A percentile compares a stretch with the other conserved stretches of the same genome.
Evolutionary conservation across 2,113 vertebrate species (phyloP).

Genomic region (Chaetodon trifascialis): DNA sequence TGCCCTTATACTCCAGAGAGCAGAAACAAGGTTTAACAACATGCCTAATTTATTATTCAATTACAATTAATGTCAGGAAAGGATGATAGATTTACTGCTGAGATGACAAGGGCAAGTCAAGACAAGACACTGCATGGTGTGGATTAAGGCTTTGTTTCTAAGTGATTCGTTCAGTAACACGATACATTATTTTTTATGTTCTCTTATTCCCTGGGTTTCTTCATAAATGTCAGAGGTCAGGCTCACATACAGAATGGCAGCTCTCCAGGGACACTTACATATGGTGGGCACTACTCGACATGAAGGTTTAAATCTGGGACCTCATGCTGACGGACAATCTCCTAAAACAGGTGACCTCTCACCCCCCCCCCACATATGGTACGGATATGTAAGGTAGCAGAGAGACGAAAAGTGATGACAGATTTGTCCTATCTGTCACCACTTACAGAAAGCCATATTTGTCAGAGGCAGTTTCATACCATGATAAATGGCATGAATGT

Average conservation of each 20-base stretch:
- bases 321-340: conserved; percentile 24
- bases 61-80: conserved; percentile 58
- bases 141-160: background rate
- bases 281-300: background rate
- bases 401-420: conserved; percentile 43
- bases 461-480: conserved; percentile 8
- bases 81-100: conserved; percentile 52
- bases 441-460: conserved; percentile 29
- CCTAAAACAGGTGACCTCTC: conserved; percentile 16
- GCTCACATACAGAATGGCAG: background rate
- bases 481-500: conserved; percentile 44
- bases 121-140: background rate
- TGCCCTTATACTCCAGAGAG: background rate
- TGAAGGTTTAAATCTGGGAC: conserved; percentile 1
- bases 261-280: background rate
- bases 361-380: background rate
- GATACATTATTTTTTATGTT: background rate
- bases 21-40: conserved; percentile 34
- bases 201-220: background rate
- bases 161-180: background rate
- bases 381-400: background rate
- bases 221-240: conserved; percentile 19
- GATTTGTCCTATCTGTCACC: conserved; percentile 52
- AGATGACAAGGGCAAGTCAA: conserved; percentile 15
- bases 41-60: conserved; percentile 61